These are phyloP conservation scores for Eurytoma adleriae DNA, from an alignment of 2,888 invertebrate genomes.

Conservation along the genomic window DNA sequence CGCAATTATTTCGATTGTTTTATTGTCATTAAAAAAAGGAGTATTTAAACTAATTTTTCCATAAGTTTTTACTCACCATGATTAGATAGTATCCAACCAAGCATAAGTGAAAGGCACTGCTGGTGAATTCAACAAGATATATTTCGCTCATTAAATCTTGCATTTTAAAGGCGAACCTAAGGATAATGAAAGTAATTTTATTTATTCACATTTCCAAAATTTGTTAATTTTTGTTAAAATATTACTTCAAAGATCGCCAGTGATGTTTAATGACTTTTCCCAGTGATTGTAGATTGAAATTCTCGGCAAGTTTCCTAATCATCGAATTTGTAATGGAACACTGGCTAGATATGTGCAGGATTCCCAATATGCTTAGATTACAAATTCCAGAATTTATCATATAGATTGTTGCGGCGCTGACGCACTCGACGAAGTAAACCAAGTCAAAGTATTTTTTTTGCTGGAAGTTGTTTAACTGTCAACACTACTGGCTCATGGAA, in stretches of 20 bases:
- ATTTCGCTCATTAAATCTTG: constrained; percentile 52
- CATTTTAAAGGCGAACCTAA: constrained; percentile 18
- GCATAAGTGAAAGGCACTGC: constrained; percentile 59
- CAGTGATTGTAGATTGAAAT: neutral
- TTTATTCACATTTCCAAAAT: too few species aligned
- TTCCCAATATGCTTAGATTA: constrained; percentile 59
- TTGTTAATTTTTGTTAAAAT: neutral
- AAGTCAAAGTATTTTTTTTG: constrained; percentile 62
- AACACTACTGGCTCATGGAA: too few species aligned
- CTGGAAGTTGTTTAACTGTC: constrained; percentile 25
- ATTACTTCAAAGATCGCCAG: constrained; percentile 2
- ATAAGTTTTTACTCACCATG: constrained; percentile 44
- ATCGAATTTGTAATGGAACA: neutral
- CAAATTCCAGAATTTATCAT: constrained; percentile 58
- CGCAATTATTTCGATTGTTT: too few species aligned
- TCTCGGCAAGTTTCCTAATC: neutral
- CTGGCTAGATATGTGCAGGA: constrained; percentile 1
- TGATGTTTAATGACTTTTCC: neutral
- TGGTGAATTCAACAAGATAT: constrained; percentile 59
- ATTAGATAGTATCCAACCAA: constrained; percentile 60
- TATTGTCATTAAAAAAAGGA: too few species aligned
- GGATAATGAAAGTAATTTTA: too few species aligned
- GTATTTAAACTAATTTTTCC: neutral
- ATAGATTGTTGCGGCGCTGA: constrained; percentile 62
- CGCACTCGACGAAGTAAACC: constrained; percentile 60